Percentiles rank a stretch among this genome's conserved stretches.
Conservation (phyloP, 2,888 invertebrate species). For the Orthosia gracilis region DNA sequence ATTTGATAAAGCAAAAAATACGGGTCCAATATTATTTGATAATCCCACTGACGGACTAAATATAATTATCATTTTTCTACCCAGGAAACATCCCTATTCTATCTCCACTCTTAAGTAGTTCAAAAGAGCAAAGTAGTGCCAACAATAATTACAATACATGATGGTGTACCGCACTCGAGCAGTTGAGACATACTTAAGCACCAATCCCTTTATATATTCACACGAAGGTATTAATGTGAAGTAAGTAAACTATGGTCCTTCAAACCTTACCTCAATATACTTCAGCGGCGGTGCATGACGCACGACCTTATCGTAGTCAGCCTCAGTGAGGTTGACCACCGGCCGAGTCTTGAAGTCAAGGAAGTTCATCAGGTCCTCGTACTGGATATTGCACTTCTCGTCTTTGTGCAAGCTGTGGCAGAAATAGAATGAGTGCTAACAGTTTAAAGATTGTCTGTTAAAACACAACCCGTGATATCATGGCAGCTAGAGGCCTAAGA, state of each 20-base stretch:
- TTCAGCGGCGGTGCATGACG: constrained; percentile 87
- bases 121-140: not conserved
- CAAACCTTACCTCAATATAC: constrained; percentile 80
- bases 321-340: constrained; percentile 80
- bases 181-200: not conserved
- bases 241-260: not conserved
- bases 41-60: not conserved
- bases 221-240: too few species aligned
- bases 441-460: not conserved
- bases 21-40: too few species aligned
- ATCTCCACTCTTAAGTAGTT: not conserved
- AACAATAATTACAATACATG: not conserved
- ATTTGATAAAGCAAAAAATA: too few species aligned
- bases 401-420: constrained; percentile 91
- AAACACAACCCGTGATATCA: not conserved
- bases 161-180: too few species aligned
- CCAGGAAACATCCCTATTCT: not conserved
- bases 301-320: constrained; percentile 82
- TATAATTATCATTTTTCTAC: too few species aligned
- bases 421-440: not conserved
- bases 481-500: not conserved
- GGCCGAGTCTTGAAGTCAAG: constrained; percentile 92
- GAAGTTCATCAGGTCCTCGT: constrained; percentile 93
- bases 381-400: constrained; percentile 92
- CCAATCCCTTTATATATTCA: not conserved